Percentiles rank a stretch among this genome's conserved stretches.
phyloP scores from a whole-genome alignment of 2,797 vertebrate genomes.

The Petrocephalus sullivani region DNA sequence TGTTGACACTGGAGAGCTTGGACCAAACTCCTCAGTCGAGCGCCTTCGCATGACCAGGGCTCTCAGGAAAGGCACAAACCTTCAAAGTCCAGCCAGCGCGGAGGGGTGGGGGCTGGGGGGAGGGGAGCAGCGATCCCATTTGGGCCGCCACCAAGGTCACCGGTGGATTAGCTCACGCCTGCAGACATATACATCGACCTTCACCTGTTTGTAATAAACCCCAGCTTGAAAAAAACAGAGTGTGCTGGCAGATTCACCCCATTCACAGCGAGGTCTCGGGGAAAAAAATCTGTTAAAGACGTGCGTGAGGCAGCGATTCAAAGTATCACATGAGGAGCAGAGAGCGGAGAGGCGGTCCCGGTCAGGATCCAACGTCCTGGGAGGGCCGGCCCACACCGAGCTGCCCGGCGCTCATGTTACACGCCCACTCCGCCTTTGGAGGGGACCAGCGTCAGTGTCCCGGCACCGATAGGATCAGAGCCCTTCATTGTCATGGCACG shows the following conservation, averaged over 20 bases:
- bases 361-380: too few species aligned
- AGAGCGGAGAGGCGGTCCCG: not conserved
- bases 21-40: not conserved
- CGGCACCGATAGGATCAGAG: not conserved
- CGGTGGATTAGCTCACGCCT: not conserved
- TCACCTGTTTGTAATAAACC: slow-evolving; percentile 20
- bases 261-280: not conserved
- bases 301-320: not conserved
- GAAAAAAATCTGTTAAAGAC: not conserved
- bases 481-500: not conserved
- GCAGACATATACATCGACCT: not conserved
- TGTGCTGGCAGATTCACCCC: not conserved
- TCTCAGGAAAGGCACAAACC: not conserved
- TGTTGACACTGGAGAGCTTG: slow-evolving; percentile 8
- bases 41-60: not conserved
- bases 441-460: not conserved
- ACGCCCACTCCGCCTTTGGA: not conserved
- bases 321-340: not conserved
- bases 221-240: not conserved
- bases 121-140: not conserved
- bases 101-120: not conserved
- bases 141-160: not conserved
- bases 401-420: not conserved
- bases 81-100: not conserved
- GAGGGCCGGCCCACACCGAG: not conserved